Conservation (phyloP, 2,888 invertebrate species). For the Synergus gifuensis region DNA sequence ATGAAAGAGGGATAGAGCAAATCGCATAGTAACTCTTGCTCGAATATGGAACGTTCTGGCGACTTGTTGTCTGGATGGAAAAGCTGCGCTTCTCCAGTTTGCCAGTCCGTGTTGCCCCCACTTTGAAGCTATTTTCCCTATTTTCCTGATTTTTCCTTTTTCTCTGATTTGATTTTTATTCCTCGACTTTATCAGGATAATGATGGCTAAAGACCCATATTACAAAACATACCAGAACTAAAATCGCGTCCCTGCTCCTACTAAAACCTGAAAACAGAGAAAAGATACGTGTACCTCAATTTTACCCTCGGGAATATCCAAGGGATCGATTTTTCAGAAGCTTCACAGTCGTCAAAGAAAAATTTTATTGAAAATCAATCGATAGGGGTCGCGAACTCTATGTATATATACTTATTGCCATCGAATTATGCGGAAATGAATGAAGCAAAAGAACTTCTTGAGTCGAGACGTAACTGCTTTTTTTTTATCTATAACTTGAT, state of each 20-base stretch:
- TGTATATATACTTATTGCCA: too few species aligned
- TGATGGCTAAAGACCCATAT: background rate
- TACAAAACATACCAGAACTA: background rate
- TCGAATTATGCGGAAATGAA: too few species aligned
- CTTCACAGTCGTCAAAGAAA: background rate
- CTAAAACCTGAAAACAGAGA: background rate
- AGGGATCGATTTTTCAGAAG: background rate
- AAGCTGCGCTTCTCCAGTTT: conserved; percentile 55
- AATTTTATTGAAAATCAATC: background rate
- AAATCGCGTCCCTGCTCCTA: background rate
- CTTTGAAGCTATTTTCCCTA: conserved; percentile 9
- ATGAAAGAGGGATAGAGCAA: conserved; percentile 40
- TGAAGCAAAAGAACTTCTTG: too few species aligned
- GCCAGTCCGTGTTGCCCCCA: conserved; percentile 16
- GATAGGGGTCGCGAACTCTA: background rate
- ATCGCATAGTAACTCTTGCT: conserved; percentile 55
- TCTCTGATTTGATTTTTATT: background rate
- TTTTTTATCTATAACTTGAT: too few species aligned
- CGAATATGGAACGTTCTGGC: conserved; percentile 64
- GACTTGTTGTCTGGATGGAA: conserved; percentile 61
- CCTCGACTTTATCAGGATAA: background rate
- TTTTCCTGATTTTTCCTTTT: conserved; percentile 6
- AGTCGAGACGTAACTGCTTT: too few species aligned
- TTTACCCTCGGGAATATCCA: background rate
- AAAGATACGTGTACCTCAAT: background rate